A percentile compares a stretch with the other conserved stretches of the same genome.
Conservation (phyloP, 2,113 vertebrate species). For the Pseudonaja textilis region DNA sequence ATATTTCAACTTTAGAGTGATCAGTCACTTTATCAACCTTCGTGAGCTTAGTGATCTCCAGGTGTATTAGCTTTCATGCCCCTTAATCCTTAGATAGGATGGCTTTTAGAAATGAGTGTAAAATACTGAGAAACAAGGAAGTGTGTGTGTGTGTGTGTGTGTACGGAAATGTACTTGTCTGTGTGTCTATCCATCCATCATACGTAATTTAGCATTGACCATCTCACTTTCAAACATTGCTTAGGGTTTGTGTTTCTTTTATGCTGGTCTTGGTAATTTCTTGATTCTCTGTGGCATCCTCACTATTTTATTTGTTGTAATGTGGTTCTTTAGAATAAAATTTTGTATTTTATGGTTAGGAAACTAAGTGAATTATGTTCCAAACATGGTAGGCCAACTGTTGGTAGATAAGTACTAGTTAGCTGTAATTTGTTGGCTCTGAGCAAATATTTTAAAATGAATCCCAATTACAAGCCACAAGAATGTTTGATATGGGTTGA, state of each 20-base stretch:
- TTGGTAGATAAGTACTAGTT: neutral
- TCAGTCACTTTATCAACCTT: neutral
- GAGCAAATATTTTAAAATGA: neutral
- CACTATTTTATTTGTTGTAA: neutral
- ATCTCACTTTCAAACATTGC: neutral
- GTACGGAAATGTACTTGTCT: too few relatives aligned
- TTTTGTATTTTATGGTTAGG: neutral
- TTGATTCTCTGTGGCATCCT: neutral
- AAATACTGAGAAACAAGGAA: neutral
- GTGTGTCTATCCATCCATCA: neutral
- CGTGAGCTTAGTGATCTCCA: neutral
- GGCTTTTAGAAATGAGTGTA: neutral
- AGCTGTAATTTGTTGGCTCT: neutral
- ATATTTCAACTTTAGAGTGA: neutral
- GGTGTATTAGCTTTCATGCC: neutral
- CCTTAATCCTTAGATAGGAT: neutral
- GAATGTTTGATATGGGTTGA: neutral
- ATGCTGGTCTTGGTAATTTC: neutral
- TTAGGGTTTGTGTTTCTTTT: neutral
- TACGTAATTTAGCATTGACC: neutral
- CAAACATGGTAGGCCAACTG: neutral
- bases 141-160: neutral
- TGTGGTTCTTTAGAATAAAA: neutral
- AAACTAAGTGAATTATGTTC: neutral
- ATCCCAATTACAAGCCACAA: neutral